Evolutionary conservation across 2,113 vertebrate species (phyloP).

Genomic region (Serilophus lunatus): DNA sequence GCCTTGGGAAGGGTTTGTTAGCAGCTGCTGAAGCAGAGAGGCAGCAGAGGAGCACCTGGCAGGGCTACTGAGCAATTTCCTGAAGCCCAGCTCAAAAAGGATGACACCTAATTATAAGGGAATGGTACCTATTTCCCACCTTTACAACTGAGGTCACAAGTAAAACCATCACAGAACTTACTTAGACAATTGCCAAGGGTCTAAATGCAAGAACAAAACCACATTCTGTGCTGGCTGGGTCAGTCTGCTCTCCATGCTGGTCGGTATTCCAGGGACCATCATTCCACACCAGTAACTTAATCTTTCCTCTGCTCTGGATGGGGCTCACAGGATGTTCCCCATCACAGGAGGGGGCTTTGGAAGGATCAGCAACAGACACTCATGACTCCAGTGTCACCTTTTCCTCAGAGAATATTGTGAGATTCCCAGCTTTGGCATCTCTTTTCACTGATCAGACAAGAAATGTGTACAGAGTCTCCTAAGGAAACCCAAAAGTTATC

Average conservation of each 20-base stretch:
- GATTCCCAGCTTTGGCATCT: background rate
- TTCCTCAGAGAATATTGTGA: background rate
- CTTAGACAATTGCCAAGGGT: background rate
- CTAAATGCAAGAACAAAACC: background rate
- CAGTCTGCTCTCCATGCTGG: background rate
- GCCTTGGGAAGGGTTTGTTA: background rate
- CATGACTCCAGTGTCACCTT: background rate
- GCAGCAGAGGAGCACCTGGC: background rate
- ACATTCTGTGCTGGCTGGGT: background rate
- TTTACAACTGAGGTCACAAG: background rate
- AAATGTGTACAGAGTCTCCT: background rate
- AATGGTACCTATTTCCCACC: background rate
- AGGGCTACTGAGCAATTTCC: background rate
- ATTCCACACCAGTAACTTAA: rapidly evolving
- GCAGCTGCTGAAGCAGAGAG: background rate
- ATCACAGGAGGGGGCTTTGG: background rate
- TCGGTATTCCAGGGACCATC: background rate
- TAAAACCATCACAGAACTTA: background rate
- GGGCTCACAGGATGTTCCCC: background rate
- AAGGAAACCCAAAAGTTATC: background rate
- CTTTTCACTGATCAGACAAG: background rate
- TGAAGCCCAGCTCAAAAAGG: background rate
- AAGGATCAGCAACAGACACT: background rate
- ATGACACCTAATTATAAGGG: background rate
- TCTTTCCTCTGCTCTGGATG: background rate